Conservation (phyloP, 2,797 vertebrate species). For the Kryptolebias ocellatus region DNA sequence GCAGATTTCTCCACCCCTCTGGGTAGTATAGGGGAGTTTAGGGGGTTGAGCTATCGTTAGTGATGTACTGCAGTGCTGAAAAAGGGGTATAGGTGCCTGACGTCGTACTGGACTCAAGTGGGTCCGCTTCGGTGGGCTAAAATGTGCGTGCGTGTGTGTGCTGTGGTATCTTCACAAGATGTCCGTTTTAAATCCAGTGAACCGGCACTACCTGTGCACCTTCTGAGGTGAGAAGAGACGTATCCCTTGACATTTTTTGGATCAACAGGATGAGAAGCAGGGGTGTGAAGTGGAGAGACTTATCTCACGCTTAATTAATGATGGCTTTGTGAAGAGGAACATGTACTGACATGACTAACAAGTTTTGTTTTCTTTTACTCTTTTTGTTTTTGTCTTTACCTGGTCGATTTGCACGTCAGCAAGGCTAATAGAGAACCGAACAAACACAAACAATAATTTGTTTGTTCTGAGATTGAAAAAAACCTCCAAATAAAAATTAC, state of each 20-base stretch:
- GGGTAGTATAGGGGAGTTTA: constrained; percentile 49
- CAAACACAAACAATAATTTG: not conserved
- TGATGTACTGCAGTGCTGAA: constrained; percentile 66
- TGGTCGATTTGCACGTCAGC: constrained; percentile 24
- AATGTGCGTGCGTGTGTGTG: constrained; percentile 12
- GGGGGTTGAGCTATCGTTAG: constrained; percentile 67
- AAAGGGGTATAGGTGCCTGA: constrained; percentile 58
- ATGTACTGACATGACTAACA: constrained; percentile 30
- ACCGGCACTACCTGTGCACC: constrained; percentile 39
- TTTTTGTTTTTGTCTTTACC: constrained; percentile 7
- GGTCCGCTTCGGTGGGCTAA: constrained; percentile 2
- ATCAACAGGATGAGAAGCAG: constrained; percentile 51
- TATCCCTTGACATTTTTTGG: constrained; percentile 56
- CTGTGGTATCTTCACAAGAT: constrained; percentile 27
- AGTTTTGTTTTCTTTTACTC: constrained; percentile 38
- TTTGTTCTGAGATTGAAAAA: not conserved
- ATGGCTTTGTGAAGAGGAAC: constrained; percentile 52
- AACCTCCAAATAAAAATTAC: no score
- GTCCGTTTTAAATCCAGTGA: constrained; percentile 53
- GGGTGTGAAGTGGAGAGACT: constrained; percentile 54
- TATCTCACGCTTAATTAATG: constrained; percentile 81
- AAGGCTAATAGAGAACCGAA: no score
- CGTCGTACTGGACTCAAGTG: constrained; percentile 20
- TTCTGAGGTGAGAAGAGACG: constrained; percentile 48
- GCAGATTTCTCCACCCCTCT: constrained; percentile 67